Evolutionary conservation across 2,113 vertebrate species (phyloP).

Genomic region (Cynocephalus volans): DNA sequence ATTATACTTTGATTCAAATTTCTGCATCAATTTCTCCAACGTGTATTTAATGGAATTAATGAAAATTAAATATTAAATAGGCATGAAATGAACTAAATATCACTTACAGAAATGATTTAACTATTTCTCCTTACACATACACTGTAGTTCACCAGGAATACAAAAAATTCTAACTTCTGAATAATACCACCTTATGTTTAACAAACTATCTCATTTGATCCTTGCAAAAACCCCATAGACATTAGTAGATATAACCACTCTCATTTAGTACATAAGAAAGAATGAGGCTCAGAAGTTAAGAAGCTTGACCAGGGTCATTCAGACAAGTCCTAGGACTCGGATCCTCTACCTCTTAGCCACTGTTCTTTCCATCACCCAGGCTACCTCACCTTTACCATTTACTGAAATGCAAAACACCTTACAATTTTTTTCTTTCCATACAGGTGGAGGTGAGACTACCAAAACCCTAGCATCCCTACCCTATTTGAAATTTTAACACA

Average conservation of each 20-base stretch:
- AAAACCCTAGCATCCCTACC: not conserved
- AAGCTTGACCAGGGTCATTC: conserved; percentile 4
- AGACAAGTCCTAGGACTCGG: conserved; percentile 3
- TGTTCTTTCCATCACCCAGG: conserved; percentile 33
- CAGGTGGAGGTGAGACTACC: not conserved
- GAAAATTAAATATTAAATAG: conserved; percentile 58
- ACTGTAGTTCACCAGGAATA: conserved; percentile 50
- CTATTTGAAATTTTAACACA: conserved; percentile 39
- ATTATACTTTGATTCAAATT: conserved; percentile 37
- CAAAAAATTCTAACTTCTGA: conserved; percentile 37
- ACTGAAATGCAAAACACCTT: conserved; percentile 45
- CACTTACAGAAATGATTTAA: conserved; percentile 36
- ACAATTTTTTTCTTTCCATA: conserved; percentile 4
- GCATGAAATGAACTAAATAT: not conserved
- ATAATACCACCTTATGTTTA: conserved; percentile 53
- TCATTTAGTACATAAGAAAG: not conserved
- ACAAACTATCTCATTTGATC: conserved; percentile 35
- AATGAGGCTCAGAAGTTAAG: conserved; percentile 21
- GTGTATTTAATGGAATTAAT: conserved; percentile 31
- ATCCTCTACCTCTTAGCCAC: not conserved
- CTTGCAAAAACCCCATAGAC: not conserved
- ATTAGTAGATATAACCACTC: not conserved
- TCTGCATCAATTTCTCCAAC: not conserved
- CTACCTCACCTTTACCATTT: not conserved
- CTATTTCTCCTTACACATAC: conserved; percentile 22